Conservation (phyloP, 2,797 vertebrate genomes). For the Eutrigla gurnardus region DNA sequence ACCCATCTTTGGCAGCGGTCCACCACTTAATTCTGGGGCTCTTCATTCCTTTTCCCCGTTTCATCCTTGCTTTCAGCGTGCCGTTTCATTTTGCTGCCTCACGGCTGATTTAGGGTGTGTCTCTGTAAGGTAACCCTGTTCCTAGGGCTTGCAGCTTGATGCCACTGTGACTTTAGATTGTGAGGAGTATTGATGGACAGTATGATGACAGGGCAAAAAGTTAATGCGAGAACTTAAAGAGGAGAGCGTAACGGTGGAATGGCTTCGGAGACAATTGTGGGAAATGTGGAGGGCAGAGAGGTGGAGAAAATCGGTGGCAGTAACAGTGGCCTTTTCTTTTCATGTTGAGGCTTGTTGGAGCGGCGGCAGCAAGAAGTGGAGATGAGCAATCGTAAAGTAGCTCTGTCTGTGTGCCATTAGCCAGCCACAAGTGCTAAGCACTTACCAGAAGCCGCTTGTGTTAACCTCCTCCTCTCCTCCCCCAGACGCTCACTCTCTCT, state of each 20-base stretch:
- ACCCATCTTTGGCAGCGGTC: slow-evolving; percentile 63
- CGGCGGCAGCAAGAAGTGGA: slow-evolving; percentile 37
- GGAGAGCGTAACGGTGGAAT: slow-evolving; percentile 19
- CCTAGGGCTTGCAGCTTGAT: not conserved
- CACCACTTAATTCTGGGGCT: slow-evolving; percentile 53
- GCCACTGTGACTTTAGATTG: slow-evolving; percentile 22
- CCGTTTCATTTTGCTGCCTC: slow-evolving; percentile 33
- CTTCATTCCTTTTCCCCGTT: slow-evolving; percentile 34
- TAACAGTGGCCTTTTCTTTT: slow-evolving; percentile 39
- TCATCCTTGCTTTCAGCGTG: slow-evolving; percentile 45
- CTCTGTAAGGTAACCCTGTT: slow-evolving; percentile 30
- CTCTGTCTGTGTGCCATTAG: slow-evolving; percentile 71
- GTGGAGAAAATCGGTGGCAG: slow-evolving; percentile 51
- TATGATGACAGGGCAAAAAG: slow-evolving; percentile 18
- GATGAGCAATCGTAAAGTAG: slow-evolving; percentile 66
- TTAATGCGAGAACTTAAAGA: slow-evolving; percentile 28
- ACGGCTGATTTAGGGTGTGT: slow-evolving; percentile 40
- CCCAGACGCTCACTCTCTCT: slow-evolving; percentile 13
- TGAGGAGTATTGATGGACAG: slow-evolving; percentile 19
- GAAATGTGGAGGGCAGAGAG: slow-evolving; percentile 11
- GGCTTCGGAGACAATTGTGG: not conserved
- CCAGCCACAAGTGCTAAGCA: slow-evolving; percentile 71
- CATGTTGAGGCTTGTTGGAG: slow-evolving; percentile 61
- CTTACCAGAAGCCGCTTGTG: slow-evolving; percentile 72
- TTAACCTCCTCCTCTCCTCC: slow-evolving; percentile 60